Evolutionary conservation across 2,888 invertebrate species (phyloP), one percentile per base, ranked within the genome.

Genomic region (Athalia cordata): DNA sequence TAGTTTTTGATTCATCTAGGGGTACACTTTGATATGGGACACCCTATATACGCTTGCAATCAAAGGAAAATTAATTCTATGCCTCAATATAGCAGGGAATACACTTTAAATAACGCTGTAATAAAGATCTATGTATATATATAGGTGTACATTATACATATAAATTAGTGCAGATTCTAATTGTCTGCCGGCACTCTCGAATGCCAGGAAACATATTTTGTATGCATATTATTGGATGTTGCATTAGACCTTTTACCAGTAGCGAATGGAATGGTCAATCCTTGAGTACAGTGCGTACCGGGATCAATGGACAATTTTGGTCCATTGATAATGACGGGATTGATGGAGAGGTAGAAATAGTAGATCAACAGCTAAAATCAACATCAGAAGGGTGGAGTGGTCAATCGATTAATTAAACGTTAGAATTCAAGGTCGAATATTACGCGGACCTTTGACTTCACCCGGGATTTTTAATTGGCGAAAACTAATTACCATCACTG

Each of bases 261-360:
- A 29, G 5, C 9, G 45, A n/a, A 64, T 64, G 43, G 2, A 62
- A 62, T 29, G 62, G n/a, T 64, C 64, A 64, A 6, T 15, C 9
- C 29, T 62, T 62, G 64, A 43, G 64, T 65, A 13, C 13, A 47
- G 5, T 11, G 29, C 29, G 62, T 62, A 62, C n/a, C 49, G 15
- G 8, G 49, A 68, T 68, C 52, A 68, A 68, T 55, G 68, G 68
- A 6, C 55, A 43, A 68, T 68, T 55, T 55, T 43, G 50, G 52
- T 52, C 67, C 67, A 68, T 68, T 68, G 43, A 68, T 65, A 52
- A 68, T 50, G 5, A 68, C n/a, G 67, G 52, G 52, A 68, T 68
- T 68, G 52, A 43, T 9, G 15, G 55, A 68, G 52, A 29, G 29
- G 29, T 29, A 29, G 29, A 29, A 29, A 1, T 29, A 29, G 29